Base-by-base conservation (phyloP, 2,888 invertebrate genomes). In the Lepeophtheirus nordmannii region DNA sequence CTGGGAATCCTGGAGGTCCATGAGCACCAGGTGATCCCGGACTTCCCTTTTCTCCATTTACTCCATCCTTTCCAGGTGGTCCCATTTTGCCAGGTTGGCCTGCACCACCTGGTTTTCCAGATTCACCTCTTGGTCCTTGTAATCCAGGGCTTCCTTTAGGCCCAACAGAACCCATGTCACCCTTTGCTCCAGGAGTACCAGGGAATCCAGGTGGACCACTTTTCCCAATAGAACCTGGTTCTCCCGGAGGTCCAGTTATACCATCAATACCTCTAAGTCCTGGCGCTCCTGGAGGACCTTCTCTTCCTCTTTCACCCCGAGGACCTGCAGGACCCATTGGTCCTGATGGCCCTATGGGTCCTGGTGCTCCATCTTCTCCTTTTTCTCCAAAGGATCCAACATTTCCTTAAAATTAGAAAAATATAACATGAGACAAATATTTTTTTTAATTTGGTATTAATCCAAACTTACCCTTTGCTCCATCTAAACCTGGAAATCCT, bases 171-270 rank as follows among this genome's bases (percentile, higher is more conserved):
- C 89, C 89, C 76, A 81, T 81, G 74, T 89, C 88, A 14, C 89
- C 89, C 77, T 89, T 89, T 41, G 82, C 77, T 3, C 90, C 90
- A 30, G 86, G 84, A 69, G 80, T 80, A 39, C 91, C 91, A 10
- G 88, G 86, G 72, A 89, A 87, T 1, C 91, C 91, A 30, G 89
- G 87, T 17, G 87, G 78, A 3, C 90, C 91, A 22, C 86, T 79
- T 76, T 89, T 89, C 1, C 91, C 91, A 63, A 84, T 77, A 38
- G 83, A 80, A 46, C 90, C 90, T 71, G 84, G 81, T 70, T 82
- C 77, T 67, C 87, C 87, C n/a, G 87, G 85, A 1, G 86, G 80
- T 66, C 89, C 89, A 62, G 84, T 77, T 39, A 83, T 81, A 9
- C 89, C 89, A 73, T 89, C 88, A 67, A 83, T 81, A 62, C 89